phyloP scores from a whole-genome alignment of 2,113 vertebrate genomes.

The Microtus oregoni region DNA sequence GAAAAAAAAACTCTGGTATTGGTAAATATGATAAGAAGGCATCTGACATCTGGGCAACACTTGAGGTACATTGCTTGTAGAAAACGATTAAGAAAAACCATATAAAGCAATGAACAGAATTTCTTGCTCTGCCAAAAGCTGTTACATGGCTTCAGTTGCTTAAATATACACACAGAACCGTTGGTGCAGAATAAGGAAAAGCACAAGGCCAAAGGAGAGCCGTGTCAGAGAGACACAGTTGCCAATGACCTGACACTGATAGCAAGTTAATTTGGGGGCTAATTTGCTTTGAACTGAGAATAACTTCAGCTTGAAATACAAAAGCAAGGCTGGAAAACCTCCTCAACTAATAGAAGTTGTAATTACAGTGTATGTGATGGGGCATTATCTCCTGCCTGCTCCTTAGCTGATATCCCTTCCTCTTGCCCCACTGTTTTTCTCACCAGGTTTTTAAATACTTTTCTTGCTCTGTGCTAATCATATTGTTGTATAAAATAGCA shows the following conservation, averaged over 20 bases:
- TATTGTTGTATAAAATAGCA: slow-evolving; percentile 11
- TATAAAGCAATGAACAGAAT: slow-evolving; percentile 17
- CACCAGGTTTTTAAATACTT: not conserved
- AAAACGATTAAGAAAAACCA: not conserved
- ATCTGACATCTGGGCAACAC: not conserved
- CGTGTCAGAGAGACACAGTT: not conserved
- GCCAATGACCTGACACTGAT: slow-evolving; percentile 44
- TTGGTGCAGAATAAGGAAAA: not conserved
- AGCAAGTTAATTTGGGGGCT: slow-evolving; percentile 31
- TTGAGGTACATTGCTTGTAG: not conserved
- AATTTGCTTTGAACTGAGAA: slow-evolving; percentile 61
- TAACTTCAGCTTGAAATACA: slow-evolving; percentile 49
- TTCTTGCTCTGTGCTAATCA: not conserved
- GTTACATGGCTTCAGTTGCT: slow-evolving; percentile 36
- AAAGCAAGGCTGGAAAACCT: not conserved
- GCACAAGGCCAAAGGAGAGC: slow-evolving; percentile 16
- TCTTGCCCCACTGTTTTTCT: slow-evolving; percentile 5
- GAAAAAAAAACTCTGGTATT: slow-evolving; percentile 1
- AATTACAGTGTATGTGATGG: not conserved
- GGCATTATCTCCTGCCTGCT: not conserved
- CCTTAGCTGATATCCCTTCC: slow-evolving; percentile 9
- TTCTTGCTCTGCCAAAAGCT: not conserved
- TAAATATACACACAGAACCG: not conserved
- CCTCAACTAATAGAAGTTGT: slow-evolving; percentile 28
- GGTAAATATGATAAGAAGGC: slow-evolving; percentile 14